phyloP scores from a whole-genome alignment of 2,888 invertebrate species.

The Axea sp. region DNA sequence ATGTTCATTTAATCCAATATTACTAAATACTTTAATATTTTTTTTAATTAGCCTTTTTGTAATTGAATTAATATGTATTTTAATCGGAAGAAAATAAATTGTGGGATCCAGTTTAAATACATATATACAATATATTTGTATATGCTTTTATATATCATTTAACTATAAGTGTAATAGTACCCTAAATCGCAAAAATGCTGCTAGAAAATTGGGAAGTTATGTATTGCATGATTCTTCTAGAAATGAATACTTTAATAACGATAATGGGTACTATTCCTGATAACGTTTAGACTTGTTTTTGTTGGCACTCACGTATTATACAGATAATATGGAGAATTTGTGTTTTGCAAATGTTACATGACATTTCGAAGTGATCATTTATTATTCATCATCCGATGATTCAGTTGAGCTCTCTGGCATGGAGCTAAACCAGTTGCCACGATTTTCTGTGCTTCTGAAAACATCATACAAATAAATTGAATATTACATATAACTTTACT shows the following conservation, averaged over 20 bases:
- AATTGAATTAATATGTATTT: constrained; percentile 27
- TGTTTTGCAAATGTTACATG: constrained; percentile 52
- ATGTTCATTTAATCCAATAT: constrained; percentile 5
- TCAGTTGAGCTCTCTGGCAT: constrained; percentile 81
- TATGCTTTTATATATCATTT: constrained; percentile 54
- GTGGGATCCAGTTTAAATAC: constrained; percentile 40
- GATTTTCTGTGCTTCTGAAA: constrained; percentile 78
- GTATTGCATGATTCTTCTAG: constrained; percentile 54
- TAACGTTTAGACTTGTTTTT: constrained; percentile 61
- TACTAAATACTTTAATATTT: constrained; percentile 11
- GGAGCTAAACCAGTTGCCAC: constrained; percentile 81
- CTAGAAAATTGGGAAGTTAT: constrained; percentile 64
- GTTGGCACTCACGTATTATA: constrained; percentile 66
- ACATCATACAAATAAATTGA: constrained; percentile 36
- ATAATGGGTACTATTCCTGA: constrained; percentile 63
- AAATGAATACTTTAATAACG: constrained; percentile 64
- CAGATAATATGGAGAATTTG: constrained; percentile 56
- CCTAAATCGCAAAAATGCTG: constrained; percentile 63
- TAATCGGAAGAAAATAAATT: constrained; percentile 19
- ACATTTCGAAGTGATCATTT: constrained; percentile 50
- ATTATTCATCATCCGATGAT: constrained; percentile 79
- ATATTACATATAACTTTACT: constrained; percentile 23
- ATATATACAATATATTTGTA: constrained; percentile 55
- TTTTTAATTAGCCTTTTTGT: neutral
- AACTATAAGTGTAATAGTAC: constrained; percentile 64